A percentile compares a stretch with the other conserved stretches of the same genome.
These are phyloP conservation scores for Rhizoglyphus robini DNA, from an alignment of 1,140 invertebrate species.

Conservation along the genomic window DNA sequence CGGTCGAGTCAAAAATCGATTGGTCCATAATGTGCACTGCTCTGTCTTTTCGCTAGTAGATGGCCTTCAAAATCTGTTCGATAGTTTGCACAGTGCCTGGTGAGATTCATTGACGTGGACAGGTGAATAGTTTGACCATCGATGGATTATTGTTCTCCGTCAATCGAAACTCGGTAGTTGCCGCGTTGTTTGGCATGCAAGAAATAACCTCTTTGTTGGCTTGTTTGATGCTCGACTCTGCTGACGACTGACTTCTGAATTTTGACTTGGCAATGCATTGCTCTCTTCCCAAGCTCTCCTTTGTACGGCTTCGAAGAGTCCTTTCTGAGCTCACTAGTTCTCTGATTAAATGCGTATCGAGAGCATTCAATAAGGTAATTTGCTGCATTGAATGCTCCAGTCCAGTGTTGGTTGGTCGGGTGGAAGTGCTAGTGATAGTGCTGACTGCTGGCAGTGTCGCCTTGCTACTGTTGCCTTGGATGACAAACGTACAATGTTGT, in stretches of 20 bases:
- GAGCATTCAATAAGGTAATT: neutral
- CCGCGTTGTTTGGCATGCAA: neutral
- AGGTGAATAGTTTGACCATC: neutral
- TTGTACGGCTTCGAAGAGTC: neutral
- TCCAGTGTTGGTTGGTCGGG: neutral
- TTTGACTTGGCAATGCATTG: neutral
- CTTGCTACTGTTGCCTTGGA: slow-evolving; percentile 15
- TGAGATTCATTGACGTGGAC: neutral
- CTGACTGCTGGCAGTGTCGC: neutral
- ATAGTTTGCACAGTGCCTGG: neutral
- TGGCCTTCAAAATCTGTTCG: neutral
- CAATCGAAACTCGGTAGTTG: neutral
- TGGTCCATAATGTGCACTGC: neutral
- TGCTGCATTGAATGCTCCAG: neutral
- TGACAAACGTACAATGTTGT: too few relatives aligned
- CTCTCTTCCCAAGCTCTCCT: neutral
- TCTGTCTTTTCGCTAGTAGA: neutral
- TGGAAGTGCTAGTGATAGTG: neutral
- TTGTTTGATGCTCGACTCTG: too few relatives aligned
- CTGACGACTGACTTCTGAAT: too few relatives aligned
- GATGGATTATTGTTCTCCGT: neutral
- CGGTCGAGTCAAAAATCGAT: neutral
- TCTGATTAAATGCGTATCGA: neutral
- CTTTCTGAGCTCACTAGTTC: neutral
- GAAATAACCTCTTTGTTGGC: neutral